Evolutionary conservation across 2,113 vertebrate genomes (phyloP), one percentile per base, ranked within the genome.

Genomic region (Eubucco bourcierii): DNA sequence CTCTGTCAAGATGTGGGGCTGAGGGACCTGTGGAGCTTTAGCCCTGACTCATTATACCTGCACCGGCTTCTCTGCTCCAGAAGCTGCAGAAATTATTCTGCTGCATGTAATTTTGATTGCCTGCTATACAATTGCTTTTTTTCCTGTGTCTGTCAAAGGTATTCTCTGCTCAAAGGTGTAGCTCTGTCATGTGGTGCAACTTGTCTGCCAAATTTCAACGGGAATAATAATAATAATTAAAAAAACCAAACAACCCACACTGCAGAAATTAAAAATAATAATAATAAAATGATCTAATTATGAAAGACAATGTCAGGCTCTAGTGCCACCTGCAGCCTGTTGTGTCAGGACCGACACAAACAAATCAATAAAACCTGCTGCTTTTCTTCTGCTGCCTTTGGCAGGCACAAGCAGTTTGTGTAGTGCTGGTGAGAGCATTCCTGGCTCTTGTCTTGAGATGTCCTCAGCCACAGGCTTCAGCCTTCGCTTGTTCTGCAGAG

Each of bases 21-120:
- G 41, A 78, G 92, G 61, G 84, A 92, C n/a, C 46, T 0, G 70
- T 9, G 82, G 16, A 80, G 84, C 95, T 77, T 52, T 15, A 64
- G 47, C 80, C 56, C 59, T 16, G 63, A 14, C 82, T 92, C 76
- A 21, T 90, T 93, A 71, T 34, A 25, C 61, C 67, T 34, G 37
- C 46, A 34, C 33, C 29, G 33, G 47, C 58, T 71, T 73, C 78
- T 56, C 34, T 68, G 47, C 76, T 44, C 67, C 46, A 34, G 75
- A 31, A 86, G 70, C 96, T 86, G 82, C 83, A 86, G 70, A 80
- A 86, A 55, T 61, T 75, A 28, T 79, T 94, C 72, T 74, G 84
- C 89, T 81, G 87, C 77, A 41, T 71, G n/a, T 89, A 64, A 90
- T 85, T 91, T 92, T 94, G 95, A 96, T 95, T 97, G 89, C 88